Conservation (phyloP, 2,797 vertebrate species). For the Buceros bicornis region DNA sequence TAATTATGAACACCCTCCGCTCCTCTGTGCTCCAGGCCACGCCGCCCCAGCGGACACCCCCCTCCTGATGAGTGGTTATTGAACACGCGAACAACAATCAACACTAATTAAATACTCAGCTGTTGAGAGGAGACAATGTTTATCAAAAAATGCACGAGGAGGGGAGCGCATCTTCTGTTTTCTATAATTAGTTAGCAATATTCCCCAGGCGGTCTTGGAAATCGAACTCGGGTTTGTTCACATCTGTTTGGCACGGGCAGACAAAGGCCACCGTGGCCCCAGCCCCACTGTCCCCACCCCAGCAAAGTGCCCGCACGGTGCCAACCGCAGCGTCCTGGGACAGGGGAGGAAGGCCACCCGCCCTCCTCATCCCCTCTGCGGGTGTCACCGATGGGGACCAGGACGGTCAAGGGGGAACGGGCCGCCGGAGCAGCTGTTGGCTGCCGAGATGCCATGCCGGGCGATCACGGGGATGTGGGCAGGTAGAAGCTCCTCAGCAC, state of each 20-base stretch:
- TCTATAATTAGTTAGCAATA: conserved; percentile 88
- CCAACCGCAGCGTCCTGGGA: neutral
- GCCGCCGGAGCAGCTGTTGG: neutral
- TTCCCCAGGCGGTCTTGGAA: conserved; percentile 82
- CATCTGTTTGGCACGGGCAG: conserved; percentile 58
- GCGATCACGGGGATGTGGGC: accelerated
- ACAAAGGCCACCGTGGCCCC: neutral
- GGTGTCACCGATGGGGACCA: accelerated
- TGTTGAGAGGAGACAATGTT: conserved; percentile 89
- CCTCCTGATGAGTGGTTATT: conserved; percentile 91
- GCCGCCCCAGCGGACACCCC: conserved; percentile 83
- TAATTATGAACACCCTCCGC: conserved; percentile 75
- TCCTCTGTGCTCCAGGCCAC: conserved; percentile 82
- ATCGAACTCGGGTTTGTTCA: conserved; percentile 76
- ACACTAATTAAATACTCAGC: conserved; percentile 93
- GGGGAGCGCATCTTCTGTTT: conserved; percentile 81
- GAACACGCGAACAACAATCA: conserved; percentile 92
- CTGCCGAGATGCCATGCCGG: neutral
- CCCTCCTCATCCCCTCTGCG: neutral
- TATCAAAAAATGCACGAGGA: conserved; percentile 80
- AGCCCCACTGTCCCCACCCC: neutral
- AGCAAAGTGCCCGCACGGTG: accelerated
- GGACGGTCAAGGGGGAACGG: neutral
- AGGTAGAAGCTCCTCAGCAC: neutral
- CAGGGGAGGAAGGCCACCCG: neutral